Base-by-base conservation (phyloP, 1,140 invertebrate species). In the Nasonia vitripennis region DNA sequence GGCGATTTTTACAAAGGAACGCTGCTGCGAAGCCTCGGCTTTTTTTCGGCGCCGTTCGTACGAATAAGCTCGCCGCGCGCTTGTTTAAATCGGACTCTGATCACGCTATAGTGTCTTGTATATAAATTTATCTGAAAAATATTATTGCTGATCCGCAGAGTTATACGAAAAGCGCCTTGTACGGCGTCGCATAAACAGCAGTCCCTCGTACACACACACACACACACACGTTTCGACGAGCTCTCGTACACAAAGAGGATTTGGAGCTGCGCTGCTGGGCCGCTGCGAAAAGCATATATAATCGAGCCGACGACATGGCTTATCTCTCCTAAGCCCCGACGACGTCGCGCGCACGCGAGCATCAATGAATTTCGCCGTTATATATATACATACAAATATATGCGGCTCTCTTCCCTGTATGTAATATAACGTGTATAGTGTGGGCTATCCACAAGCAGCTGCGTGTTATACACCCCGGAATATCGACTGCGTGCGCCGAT, bases 281-380 rank as follows among this genome's bases (percentile, higher is more conserved):
- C 20, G 55, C 55, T 20, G n/a, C 17, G 90, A 91, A 90, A 91
- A 91, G 89, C 88, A 90, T 27, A 27, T 27, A 27, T 92, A 92
- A 92, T 92, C 90, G 90, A 89, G 82, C 87, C 90, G 89, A 90
- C 90, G 90, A 92, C 91, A 92, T 89, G 91, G 91, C 91, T 92
- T 92, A 92, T 92, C 91, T 92, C 89, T 86, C 87, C 88, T 71
- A 89, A 91, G 89, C 90, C 67, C 87, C 17, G 55, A 62, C 55
- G 55, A 62, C 6, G 55, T n/a, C 20, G 55, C 55, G 55, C 55
- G 86, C 90, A 89, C 88, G 86, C 87, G 77, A 89, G 78, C 87
- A 88, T 84, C 89, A 90, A 91, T 89, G 87, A 91, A 91, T 91
- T 89, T 89, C 48, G 83, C 85, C 55, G 55, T 7, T 62, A 3